Percentiles rank a stretch among this genome's conserved stretches.
phyloP scores from a whole-genome alignment of 92 coral and sea anemone genomes.

The Palythoa caribaeorum region DNA sequence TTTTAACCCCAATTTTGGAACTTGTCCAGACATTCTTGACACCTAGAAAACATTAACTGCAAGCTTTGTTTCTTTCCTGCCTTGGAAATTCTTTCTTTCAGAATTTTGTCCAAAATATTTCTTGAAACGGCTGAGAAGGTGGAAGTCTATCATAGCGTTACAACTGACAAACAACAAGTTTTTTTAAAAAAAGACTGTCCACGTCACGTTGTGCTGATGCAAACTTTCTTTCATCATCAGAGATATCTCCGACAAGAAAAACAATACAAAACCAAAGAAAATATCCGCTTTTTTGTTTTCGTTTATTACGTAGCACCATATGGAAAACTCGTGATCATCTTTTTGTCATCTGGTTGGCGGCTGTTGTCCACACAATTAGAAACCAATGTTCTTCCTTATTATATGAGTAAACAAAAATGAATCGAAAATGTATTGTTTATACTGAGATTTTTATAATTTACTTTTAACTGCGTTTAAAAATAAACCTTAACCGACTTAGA shows the following conservation, averaged over 20 bases:
- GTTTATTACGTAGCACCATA: neutral
- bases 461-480: too few species aligned
- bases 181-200: too few species aligned
- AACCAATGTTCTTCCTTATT: neutral
- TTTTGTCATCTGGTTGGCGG: slow-evolving; percentile 2
- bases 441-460: neutral
- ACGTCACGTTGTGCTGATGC: neutral
- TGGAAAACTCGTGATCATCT: slow-evolving; percentile 30
- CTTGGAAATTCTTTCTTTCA: too few species aligned
- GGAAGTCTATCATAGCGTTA: too few species aligned
- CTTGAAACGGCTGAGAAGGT: too few species aligned
- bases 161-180: too few species aligned
- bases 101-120: too few species aligned
- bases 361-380: neutral
- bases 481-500: neutral
- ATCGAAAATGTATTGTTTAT: neutral
- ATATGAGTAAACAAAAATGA: neutral
- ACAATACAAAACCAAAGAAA: neutral
- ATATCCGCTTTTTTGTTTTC: neutral
- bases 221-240: slow-evolving; percentile 10
- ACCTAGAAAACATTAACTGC: too few species aligned
- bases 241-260: slow-evolving; percentile 28
- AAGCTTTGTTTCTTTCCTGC: too few species aligned
- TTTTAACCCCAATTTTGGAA: too few species aligned
- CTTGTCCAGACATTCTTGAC: too few species aligned